phyloP scores from a whole-genome alignment of 2,888 invertebrate genomes.

The Acleris laterana region DNA sequence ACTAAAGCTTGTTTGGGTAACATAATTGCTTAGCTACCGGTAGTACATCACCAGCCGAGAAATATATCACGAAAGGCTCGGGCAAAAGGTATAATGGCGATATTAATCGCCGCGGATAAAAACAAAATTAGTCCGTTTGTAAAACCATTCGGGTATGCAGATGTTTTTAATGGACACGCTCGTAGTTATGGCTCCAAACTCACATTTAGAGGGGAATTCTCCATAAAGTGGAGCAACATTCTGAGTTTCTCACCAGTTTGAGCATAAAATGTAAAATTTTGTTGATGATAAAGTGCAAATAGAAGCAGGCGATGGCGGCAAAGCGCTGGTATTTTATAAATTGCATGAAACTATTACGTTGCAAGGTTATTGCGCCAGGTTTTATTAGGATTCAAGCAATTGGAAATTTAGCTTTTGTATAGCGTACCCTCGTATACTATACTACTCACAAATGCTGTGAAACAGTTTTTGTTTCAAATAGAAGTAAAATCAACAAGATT shows the following conservation, averaged over 20 bases:
- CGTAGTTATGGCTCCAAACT: constrained; percentile 1
- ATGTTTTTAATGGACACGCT: constrained; percentile 25
- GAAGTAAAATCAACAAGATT: too few relatives aligned
- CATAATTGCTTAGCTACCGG: constrained; percentile 7
- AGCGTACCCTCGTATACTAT: too few relatives aligned
- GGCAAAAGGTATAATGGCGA: constrained; percentile 15
- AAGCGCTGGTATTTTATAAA: too few relatives aligned
- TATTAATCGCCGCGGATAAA: constrained; percentile 31
- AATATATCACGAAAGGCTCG: constrained; percentile 23
- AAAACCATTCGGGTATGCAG: constrained; percentile 21
- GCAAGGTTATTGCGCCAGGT: too few relatives aligned
- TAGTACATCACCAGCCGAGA: constrained; percentile 9
- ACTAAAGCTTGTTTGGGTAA: constrained; percentile 3
- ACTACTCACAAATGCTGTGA: too few relatives aligned
- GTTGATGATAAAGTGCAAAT: too few relatives aligned
- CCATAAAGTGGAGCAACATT: constrained; percentile 1
- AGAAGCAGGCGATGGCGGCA: too few relatives aligned
- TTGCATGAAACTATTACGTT: too few relatives aligned
- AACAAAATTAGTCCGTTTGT: constrained; percentile 28
- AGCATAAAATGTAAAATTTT: too few relatives aligned
- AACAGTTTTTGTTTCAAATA: too few relatives aligned
- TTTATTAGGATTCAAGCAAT: too few relatives aligned
- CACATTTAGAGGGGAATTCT: background rate
- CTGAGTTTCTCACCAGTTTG: background rate
- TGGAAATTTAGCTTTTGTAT: too few relatives aligned